A percentile compares a stretch with the other conserved stretches of the same genome.
phyloP scores from a whole-genome alignment of 2,888 invertebrate genomes.

The Altica lythri region DNA sequence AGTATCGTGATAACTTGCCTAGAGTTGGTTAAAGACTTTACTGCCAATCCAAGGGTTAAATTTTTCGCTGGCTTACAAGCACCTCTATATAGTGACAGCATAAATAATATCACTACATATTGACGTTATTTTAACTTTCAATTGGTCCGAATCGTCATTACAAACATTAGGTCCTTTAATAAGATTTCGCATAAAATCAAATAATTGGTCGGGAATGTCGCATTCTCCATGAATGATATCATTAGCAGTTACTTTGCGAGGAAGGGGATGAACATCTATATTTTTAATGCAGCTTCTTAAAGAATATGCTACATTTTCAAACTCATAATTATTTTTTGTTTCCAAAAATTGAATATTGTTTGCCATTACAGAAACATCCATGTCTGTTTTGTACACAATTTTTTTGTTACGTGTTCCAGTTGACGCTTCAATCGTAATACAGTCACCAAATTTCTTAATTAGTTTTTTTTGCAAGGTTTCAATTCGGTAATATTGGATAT shows the following conservation, averaged over 20 bases:
- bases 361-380: slow-evolving; percentile 39
- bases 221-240: slow-evolving; percentile 23
- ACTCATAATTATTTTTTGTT: slow-evolving; percentile 27
- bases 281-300: slow-evolving; percentile 44
- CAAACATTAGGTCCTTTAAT: slow-evolving; percentile 7
- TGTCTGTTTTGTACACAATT: slow-evolving; percentile 41
- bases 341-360: slow-evolving; percentile 38
- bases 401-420: slow-evolving; percentile 31
- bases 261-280: slow-evolving; percentile 30
- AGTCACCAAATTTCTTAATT: slow-evolving; percentile 38
- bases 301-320: slow-evolving; percentile 41
- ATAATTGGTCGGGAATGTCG: slow-evolving; percentile 10
- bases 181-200: slow-evolving; percentile 25
- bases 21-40: slow-evolving; percentile 41
- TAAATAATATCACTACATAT: slow-evolving; percentile 40
- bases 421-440: slow-evolving; percentile 39
- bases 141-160: slow-evolving; percentile 5
- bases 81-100: slow-evolving; percentile 41
- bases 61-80: slow-evolving; percentile 42
- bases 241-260: slow-evolving; percentile 25
- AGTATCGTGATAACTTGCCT: slow-evolving; percentile 41
- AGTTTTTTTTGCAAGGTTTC: slow-evolving; percentile 43
- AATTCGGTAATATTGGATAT: slow-evolving; percentile 39
- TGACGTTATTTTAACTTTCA: slow-evolving; percentile 14
- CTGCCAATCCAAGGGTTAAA: no score